Percentiles rank a stretch among this genome's conserved stretches.
phyloP scores from a whole-genome alignment of 2,888 invertebrate species.

The Camponotus fellah region DNA sequence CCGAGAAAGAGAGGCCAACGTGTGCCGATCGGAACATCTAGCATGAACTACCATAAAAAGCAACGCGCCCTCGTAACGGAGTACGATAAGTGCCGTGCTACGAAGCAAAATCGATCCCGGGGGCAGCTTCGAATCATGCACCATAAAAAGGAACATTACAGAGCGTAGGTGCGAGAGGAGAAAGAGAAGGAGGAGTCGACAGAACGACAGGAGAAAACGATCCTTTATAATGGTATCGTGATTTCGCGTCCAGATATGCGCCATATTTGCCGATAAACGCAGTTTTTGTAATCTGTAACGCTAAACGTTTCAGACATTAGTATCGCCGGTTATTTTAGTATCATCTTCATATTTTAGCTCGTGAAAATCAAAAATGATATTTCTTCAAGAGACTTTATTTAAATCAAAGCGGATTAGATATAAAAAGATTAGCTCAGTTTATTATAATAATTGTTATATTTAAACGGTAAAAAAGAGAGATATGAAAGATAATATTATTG shows the following conservation, averaged over 20 bases:
- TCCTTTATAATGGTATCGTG: conserved; percentile 81
- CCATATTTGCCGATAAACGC: conserved; percentile 65
- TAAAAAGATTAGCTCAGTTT: neutral
- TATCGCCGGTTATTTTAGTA: conserved; percentile 13
- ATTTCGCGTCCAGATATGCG: conserved; percentile 79
- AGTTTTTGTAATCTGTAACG: conserved; percentile 50
- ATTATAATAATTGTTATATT: conserved; percentile 7
- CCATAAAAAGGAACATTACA: conserved; percentile 83
- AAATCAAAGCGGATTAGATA: neutral
- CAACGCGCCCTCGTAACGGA: conserved; percentile 85
- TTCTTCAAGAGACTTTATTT: neutral
- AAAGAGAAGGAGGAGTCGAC: conserved; percentile 41
- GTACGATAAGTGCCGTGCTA: conserved; percentile 84
- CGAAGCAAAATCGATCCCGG: conserved; percentile 83
- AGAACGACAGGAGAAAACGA: conserved; percentile 40
- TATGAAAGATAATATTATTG: neutral
- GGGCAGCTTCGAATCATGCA: conserved; percentile 81
- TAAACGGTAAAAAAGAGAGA: neutral
- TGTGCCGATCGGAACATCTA: conserved; percentile 77
- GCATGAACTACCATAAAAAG: conserved; percentile 82
- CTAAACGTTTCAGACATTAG: conserved; percentile 80
- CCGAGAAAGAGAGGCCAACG: conserved; percentile 38
- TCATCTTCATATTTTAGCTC: neutral
- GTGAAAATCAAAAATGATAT: neutral
- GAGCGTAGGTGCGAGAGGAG: conserved; percentile 61